Conservation (phyloP, 1,140 invertebrate species). For the Drosophila punjabiensis region DNA sequence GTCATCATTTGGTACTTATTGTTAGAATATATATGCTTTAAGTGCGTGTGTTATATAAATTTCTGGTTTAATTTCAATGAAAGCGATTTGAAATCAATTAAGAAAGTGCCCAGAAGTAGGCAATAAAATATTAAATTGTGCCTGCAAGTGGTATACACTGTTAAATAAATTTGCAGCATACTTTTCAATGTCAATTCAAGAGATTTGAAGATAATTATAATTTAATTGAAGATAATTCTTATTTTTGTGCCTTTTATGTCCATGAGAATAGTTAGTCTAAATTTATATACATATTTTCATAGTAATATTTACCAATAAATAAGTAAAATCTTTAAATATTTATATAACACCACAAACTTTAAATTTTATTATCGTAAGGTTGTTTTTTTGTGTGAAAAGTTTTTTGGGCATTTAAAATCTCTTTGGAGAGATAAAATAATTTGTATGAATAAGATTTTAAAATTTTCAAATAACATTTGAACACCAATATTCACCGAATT, state of each 20-base stretch:
- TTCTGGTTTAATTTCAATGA: not conserved
- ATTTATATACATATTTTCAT: no score
- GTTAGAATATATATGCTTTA: not conserved
- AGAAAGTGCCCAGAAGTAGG: no score
- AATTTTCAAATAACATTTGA: no score
- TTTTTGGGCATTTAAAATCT: not conserved
- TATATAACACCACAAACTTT: not conserved
- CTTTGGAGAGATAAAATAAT: no score
- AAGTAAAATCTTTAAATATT: not conserved
- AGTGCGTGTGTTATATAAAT: not conserved
- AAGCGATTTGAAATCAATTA: not conserved
- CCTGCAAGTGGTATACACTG: not conserved
- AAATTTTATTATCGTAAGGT: not conserved
- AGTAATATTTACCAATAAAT: not conserved
- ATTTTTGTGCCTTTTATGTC: not conserved
- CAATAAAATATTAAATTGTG: not conserved
- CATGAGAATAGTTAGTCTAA: no score
- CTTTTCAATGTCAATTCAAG: not conserved
- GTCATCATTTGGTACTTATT: not conserved
- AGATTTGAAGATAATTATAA: no score
- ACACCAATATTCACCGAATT: not conserved
- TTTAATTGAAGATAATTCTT: accelerated
- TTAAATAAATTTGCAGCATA: not conserved
- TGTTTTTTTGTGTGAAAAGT: not conserved
- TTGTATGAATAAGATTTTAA: no score